Evolutionary conservation across 2,113 vertebrate species (phyloP), one percentile per base, ranked within the genome.

Genomic region (Mustela lutreola): DNA sequence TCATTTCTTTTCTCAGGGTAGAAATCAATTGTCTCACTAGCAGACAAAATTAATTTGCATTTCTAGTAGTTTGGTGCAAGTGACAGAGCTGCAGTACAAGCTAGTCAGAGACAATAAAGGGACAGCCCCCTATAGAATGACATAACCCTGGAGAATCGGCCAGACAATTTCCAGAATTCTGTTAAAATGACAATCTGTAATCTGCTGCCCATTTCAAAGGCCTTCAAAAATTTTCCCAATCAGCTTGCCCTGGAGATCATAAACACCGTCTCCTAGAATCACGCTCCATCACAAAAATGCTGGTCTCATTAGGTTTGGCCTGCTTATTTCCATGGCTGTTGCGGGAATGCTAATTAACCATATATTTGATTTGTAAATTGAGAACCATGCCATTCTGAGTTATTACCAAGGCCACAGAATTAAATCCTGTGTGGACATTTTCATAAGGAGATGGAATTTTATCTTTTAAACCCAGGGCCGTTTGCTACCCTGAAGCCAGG

Each of bases 401-500:
- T 92, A 78, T 65, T 39, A 86, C 39, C 33, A 79, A 92, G 73
- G 39, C 60, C 73, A 79, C 31, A 31, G 71, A 71, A 71, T 87
- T 95, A 65, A 79, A 80, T 92, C 91, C 60, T 78, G 24, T 85
- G 60, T 95, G 63, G 28, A 88, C 83, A 24, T 92, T 94, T 96
- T 91, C 75, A 39, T 79, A 86, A 92, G 31, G 62, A 97, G 89
- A 91, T 45, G 60, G n/a, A 87, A 75, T 88, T 92, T 83, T 73
- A 48, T 80, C 95, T 81, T 87, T 63, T 18, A 85, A 86, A 96
- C 14, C 18, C 7, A 71, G 26, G 86, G 18, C 45, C 78, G 62
- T 86, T 93, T 89, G 48, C 22, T 78, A 16, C 71, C 36, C 73
- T 67, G 53, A 92, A 82, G 53, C 16, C 50, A 87, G 33, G 24